Conservation (phyloP, 1,140 invertebrate genomes). For the Phymorhynchus buccinoides region DNA sequence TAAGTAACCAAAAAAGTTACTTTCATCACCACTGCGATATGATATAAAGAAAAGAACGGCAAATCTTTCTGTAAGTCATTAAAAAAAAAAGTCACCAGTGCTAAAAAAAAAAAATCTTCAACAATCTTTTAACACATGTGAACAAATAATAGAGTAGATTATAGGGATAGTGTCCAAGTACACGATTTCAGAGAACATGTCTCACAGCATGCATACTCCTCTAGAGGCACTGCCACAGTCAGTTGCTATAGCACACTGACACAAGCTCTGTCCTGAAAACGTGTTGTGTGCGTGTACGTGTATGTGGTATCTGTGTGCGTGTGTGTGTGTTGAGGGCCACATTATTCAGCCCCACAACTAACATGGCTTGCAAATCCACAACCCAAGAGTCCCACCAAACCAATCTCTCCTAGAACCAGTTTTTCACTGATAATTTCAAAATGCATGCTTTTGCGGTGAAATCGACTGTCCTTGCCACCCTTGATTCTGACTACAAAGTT, state of each 20-base stretch:
- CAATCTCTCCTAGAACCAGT: background rate
- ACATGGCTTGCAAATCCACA: conserved; percentile 40
- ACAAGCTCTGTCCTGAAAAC: conserved; percentile 7
- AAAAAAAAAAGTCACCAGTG: no score
- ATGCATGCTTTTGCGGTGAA: background rate
- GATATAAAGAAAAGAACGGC: no score
- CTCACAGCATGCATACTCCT: background rate
- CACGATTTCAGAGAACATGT: conserved; percentile 1
- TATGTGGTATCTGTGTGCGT: background rate
- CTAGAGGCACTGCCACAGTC: background rate
- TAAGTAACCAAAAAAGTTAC: background rate
- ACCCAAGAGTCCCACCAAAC: conserved; percentile 22
- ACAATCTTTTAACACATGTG: no score
- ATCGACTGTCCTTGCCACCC: background rate
- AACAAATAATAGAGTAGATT: no score
- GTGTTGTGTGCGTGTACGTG: background rate
- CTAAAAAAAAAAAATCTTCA: no score
- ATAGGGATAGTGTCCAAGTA: background rate
- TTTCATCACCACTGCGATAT: no score
- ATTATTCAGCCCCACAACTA: conserved; percentile 37
- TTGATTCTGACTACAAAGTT: background rate
- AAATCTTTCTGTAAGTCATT: no score
- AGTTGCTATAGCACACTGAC: conserved; percentile 6
- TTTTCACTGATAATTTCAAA: background rate
- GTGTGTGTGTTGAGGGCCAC: conserved; percentile 25